A percentile compares a stretch with the other conserved stretches of the same genome.
Conservation (phyloP, 2,888 invertebrate genomes). For the Harpalus rufipes region DNA sequence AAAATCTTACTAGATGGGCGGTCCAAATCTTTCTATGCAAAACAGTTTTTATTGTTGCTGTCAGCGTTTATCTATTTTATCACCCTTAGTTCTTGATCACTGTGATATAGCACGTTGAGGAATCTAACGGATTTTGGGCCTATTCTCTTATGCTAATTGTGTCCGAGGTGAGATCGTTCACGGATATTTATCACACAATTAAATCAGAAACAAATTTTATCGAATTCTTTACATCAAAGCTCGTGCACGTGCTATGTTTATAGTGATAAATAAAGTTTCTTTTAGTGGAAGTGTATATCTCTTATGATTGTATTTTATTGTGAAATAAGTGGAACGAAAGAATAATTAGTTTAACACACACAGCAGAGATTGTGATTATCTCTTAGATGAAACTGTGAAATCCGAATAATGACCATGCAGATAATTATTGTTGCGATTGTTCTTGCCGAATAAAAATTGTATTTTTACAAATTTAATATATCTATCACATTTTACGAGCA, state of each 20-base stretch:
- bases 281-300: background rate
- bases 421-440: conserved; percentile 11
- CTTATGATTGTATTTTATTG: background rate
- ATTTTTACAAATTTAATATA: conserved; percentile 14
- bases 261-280: conserved; percentile 10
- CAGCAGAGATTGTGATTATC: background rate
- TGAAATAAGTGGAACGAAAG: conserved; percentile 31
- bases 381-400: background rate
- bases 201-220: conserved; percentile 57
- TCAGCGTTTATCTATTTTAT: conserved; percentile 58
- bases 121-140: conserved; percentile 40
- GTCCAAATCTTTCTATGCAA: conserved; percentile 45
- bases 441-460: background rate
- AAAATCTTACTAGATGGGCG: conserved; percentile 51
- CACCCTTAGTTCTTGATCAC: conserved; percentile 52
- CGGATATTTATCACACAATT: conserved; percentile 62
- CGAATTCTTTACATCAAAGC: conserved; percentile 38
- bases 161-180: conserved; percentile 18
- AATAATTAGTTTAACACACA: conserved; percentile 10
- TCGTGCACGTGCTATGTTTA: conserved; percentile 13
- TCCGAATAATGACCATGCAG: background rate
- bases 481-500: background rate
- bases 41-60: conserved; percentile 50
- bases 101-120: conserved; percentile 16
- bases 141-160: conserved; percentile 52